Evolutionary conservation across 2,113 vertebrate genomes (phyloP).

Genomic region (Pseudorectes ferrugineus): DNA sequence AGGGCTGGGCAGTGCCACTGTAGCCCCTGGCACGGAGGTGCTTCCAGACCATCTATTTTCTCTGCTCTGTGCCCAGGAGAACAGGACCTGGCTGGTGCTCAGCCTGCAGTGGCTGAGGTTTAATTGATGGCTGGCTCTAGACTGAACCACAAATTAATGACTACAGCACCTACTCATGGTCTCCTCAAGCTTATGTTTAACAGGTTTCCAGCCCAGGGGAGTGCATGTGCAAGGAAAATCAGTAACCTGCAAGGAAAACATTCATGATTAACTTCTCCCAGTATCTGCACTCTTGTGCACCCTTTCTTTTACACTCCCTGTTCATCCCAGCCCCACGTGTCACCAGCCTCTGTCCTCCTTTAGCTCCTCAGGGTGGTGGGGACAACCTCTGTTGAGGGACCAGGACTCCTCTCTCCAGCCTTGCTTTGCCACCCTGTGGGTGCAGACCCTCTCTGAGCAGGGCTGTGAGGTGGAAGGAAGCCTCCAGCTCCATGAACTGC

Average conservation of each 20-base stretch:
- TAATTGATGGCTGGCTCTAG: not conserved
- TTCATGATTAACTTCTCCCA: not conserved
- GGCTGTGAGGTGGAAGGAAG: not conserved
- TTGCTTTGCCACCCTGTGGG: not conserved
- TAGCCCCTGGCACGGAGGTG: not conserved
- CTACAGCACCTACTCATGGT: not conserved
- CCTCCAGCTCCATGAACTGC: not conserved
- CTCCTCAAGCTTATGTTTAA: not conserved
- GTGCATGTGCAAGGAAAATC: fast-evolving
- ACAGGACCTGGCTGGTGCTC: not conserved
- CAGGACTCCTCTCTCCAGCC: not conserved
- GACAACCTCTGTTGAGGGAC: not conserved
- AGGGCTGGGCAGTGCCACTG: not conserved
- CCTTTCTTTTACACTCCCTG: not conserved
- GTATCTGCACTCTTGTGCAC: not conserved
- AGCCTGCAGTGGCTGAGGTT: not conserved
- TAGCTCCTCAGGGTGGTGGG: not conserved
- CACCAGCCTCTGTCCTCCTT: not conserved
- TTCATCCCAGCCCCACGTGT: not conserved
- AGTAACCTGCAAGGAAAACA: not conserved
- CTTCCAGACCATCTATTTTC: not conserved
- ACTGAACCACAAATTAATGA: not conserved
- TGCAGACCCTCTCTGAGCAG: not conserved
- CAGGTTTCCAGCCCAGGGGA: not conserved
- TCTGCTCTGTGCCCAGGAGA: not conserved